Percentiles rank a stretch among this genome's conserved stretches.
Conservation (phyloP, 2,797 vertebrate genomes). For the Antrozous pallidus region DNA sequence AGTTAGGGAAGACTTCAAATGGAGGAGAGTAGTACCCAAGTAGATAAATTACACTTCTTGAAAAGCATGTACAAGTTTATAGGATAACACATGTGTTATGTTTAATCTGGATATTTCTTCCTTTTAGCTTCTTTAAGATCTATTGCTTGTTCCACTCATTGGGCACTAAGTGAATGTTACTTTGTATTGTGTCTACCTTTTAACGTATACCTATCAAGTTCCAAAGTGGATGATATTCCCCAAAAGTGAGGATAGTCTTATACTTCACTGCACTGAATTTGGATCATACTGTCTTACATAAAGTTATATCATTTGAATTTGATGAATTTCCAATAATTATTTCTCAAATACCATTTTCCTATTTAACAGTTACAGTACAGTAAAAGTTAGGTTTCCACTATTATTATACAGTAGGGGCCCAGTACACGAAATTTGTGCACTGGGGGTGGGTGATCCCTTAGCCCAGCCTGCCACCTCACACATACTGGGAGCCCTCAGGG, state of each 20-base stretch:
- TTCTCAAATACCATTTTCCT: neutral
- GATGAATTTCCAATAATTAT: conserved; percentile 9
- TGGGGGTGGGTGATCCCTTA: too few species aligned
- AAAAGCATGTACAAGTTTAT: neutral
- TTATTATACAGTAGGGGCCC: conserved; percentile 57
- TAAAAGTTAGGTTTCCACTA: conserved; percentile 57
- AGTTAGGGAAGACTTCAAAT: neutral
- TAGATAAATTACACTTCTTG: neutral
- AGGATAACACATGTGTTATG: neutral
- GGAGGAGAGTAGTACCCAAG: neutral
- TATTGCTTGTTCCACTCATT: conserved; percentile 1
- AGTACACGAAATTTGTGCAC: too few species aligned
- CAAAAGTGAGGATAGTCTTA: neutral
- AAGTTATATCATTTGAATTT: neutral
- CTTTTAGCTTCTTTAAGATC: neutral
- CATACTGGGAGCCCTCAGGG: too few species aligned
- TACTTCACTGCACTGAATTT: neutral
- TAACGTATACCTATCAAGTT: neutral
- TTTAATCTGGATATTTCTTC: neutral
- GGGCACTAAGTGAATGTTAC: neutral
- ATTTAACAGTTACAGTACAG: neutral
- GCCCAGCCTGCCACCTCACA: too few species aligned
- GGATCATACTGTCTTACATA: neutral
- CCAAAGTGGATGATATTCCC: neutral
- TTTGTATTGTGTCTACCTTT: conserved; percentile 34